Percentiles rank a stretch among this genome's conserved stretches.
These are phyloP conservation scores for Archips crataeganus DNA, from an alignment of 2,888 invertebrate species.

Conservation along the genomic window DNA sequence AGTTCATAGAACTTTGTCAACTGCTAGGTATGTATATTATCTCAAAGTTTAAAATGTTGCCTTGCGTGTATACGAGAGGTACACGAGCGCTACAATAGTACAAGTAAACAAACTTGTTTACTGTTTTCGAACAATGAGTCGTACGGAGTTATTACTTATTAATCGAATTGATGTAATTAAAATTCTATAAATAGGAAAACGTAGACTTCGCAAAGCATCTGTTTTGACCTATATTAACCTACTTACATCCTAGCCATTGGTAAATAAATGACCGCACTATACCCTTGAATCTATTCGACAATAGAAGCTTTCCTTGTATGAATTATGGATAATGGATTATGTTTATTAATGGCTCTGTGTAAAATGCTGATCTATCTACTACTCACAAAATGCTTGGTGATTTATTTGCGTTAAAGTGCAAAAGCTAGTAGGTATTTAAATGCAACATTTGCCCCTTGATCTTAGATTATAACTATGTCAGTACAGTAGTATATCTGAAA, in stretches of 20 bases:
- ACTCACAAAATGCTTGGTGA: neutral
- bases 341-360: neutral
- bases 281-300: neutral
- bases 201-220: neutral
- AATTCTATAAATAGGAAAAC: constrained; percentile 1
- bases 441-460: constrained; percentile 1
- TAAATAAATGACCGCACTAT: neutral
- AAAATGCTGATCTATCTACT: neutral
- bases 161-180: neutral
- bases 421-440: neutral
- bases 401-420: neutral
- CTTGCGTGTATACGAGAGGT: neutral
- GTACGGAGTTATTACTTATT: neutral
- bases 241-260: neutral
- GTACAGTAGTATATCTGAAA: constrained; percentile 21
- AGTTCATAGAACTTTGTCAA: neutral
- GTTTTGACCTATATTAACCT: neutral
- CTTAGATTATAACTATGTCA: neutral
- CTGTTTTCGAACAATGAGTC: neutral
- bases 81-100: neutral
- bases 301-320: neutral
- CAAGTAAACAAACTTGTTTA: neutral
- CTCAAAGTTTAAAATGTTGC: neutral
- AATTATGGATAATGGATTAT: too few species aligned
- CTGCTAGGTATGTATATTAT: neutral